These are phyloP conservation scores for Osmerus eperlanus DNA, from an alignment of 2,113 vertebrate genomes.

Conservation along the genomic window DNA sequence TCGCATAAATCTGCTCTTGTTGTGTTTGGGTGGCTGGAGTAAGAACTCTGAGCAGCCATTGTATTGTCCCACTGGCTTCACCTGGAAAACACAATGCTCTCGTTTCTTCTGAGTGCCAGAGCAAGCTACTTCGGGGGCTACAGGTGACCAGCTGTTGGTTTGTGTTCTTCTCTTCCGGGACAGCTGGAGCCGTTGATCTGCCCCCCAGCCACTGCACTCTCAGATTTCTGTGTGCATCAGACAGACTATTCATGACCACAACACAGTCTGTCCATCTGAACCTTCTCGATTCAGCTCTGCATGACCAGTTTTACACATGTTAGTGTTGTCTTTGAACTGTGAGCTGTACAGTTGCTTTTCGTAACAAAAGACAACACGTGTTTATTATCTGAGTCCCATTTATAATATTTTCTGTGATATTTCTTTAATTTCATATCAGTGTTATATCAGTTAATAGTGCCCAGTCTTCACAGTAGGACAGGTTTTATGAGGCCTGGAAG, in stretches of 20 bases:
- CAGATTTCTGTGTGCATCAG: constrained; percentile 43
- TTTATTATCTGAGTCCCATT: not conserved
- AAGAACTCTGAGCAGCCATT: not conserved
- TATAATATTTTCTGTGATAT: not conserved
- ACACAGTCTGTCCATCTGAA: constrained; percentile 31
- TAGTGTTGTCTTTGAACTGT: not conserved
- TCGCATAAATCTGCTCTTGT: too few relatives aligned
- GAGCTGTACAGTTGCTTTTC: not conserved
- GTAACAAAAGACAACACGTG: too few relatives aligned
- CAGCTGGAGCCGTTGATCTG: constrained; percentile 76
- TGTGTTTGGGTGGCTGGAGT: too few relatives aligned
- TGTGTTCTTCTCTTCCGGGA: constrained; percentile 64
- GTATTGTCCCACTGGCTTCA: not conserved
- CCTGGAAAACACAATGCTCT: constrained; percentile 61
- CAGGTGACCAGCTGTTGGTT: constrained; percentile 75
- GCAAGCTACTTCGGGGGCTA: constrained; percentile 61
- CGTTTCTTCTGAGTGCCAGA: constrained; percentile 33
- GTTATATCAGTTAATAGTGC: constrained; percentile 18
- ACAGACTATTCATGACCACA: constrained; percentile 37
- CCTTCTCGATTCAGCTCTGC: constrained; percentile 27
- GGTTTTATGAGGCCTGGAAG: constrained; percentile 48
- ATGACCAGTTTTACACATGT: constrained; percentile 1
- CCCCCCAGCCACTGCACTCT: not conserved
- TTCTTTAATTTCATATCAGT: constrained; percentile 16
- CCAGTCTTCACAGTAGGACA: constrained; percentile 18